Evolutionary conservation across 2,797 vertebrate genomes (phyloP).

Genomic region (Strix occidentalis): DNA sequence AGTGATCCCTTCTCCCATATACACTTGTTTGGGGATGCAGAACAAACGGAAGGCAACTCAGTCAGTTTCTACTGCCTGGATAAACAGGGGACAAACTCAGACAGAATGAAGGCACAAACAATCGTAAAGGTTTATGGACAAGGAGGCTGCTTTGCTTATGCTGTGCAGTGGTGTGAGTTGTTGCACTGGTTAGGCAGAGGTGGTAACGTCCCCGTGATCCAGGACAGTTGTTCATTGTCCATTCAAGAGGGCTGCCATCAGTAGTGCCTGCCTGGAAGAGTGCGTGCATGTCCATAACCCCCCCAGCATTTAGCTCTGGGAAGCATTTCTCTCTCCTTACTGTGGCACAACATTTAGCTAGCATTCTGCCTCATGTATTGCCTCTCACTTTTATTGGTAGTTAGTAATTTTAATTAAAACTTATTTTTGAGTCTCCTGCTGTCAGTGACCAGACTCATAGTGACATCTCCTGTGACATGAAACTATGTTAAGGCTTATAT

Average conservation of each 20-base stretch:
- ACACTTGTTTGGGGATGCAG: neutral
- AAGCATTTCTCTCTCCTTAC: neutral
- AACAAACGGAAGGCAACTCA: neutral
- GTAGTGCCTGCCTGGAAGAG: neutral
- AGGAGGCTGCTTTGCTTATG: neutral
- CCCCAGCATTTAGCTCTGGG: neutral
- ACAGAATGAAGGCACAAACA: neutral
- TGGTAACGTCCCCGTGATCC: too few relatives aligned
- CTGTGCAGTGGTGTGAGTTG: neutral
- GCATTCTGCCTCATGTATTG: neutral
- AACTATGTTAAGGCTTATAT: neutral
- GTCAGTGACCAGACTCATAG: neutral
- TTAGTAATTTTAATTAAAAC: neutral
- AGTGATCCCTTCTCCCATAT: neutral
- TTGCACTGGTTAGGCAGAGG: neutral
- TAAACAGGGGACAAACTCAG: neutral
- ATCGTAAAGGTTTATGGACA: neutral
- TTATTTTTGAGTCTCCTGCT: neutral
- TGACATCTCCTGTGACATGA: neutral
- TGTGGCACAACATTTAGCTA: neutral
- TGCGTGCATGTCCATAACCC: neutral
- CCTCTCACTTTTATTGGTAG: neutral
- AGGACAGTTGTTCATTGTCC: neutral
- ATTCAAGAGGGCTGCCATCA: neutral
- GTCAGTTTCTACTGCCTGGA: neutral